A percentile compares a stretch with the other conserved stretches of the same genome.
Conservation (phyloP, 2,113 vertebrate genomes). For the Isichthys henryi region DNA sequence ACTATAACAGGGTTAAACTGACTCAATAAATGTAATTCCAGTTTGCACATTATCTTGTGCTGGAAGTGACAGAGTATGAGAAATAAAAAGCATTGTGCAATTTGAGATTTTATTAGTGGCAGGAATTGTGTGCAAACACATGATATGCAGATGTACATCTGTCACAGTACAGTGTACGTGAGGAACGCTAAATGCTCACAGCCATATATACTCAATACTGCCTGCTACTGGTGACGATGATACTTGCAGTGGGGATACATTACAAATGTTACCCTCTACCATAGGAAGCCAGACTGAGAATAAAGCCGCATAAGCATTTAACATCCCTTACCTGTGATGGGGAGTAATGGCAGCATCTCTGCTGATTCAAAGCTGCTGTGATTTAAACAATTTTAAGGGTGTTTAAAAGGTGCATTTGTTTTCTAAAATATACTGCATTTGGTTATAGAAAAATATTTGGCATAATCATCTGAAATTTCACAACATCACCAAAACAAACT, state of each 20-base stretch:
- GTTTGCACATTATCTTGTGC: not conserved
- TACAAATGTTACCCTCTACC: not conserved
- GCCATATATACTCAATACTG: not conserved
- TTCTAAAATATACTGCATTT: not conserved
- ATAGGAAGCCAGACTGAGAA: not conserved
- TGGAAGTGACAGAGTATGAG: not conserved
- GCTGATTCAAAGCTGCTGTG: not conserved
- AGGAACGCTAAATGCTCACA: not conserved
- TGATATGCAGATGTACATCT: not conserved
- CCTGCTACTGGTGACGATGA: not conserved
- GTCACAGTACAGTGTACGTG: not conserved
- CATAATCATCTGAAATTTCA: not conserved
- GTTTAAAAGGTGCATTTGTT: not conserved
- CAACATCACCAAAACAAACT: not conserved
- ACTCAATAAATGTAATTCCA: not conserved
- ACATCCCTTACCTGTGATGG: not conserved
- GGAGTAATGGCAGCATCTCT: not conserved
- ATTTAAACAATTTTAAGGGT: not conserved
- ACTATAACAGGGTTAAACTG: not conserved
- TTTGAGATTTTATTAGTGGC: not conserved
- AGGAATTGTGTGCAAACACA: not conserved
- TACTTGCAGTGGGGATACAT: not conserved
- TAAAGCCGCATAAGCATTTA: not conserved
- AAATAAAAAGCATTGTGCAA: not conserved
- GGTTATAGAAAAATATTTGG: slow-evolving; percentile 16